These are phyloP conservation scores for Aporrectodea caliginosa DNA, from an alignment of 1,140 invertebrate genomes.

Conservation along the genomic window DNA sequence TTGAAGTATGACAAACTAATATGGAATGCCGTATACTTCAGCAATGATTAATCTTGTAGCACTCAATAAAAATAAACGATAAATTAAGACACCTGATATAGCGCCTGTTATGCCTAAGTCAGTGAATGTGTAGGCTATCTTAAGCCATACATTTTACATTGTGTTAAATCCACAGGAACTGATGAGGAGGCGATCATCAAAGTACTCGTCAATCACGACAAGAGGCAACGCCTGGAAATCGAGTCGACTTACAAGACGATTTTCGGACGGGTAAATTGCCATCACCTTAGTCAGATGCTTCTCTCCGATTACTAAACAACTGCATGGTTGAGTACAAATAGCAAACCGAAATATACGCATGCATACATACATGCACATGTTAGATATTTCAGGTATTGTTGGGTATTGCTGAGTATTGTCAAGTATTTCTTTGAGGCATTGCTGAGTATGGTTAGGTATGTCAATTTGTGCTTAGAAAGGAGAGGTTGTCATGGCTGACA, in stretches of 20 bases:
- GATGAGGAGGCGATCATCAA: slow-evolving; percentile 89
- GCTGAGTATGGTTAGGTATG: too few species aligned
- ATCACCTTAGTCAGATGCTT: too few species aligned
- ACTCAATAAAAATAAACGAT: neutral
- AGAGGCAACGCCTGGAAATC: slow-evolving; percentile 84
- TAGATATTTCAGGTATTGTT: too few species aligned
- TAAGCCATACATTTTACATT: slow-evolving; percentile 68
- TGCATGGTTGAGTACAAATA: too few species aligned
- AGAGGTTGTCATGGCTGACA: too few species aligned
- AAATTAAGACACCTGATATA: neutral
- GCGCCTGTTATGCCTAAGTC: neutral
- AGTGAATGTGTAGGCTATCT: neutral
- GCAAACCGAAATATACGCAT: too few species aligned
- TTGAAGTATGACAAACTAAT: neutral
- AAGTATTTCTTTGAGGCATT: too few species aligned
- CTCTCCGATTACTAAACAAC: too few species aligned
- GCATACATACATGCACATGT: too few species aligned
- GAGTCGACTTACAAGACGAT: slow-evolving; percentile 84
- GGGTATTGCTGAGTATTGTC: too few species aligned
- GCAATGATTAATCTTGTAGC: neutral
- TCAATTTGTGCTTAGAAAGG: too few species aligned
- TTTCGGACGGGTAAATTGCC: slow-evolving; percentile 78
- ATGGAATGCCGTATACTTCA: neutral
- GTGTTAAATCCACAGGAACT: slow-evolving; percentile 59
- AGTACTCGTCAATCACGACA: slow-evolving; percentile 77